Base-by-base conservation (phyloP, 2,113 vertebrate genomes). In the Mastomys coucha region DNA sequence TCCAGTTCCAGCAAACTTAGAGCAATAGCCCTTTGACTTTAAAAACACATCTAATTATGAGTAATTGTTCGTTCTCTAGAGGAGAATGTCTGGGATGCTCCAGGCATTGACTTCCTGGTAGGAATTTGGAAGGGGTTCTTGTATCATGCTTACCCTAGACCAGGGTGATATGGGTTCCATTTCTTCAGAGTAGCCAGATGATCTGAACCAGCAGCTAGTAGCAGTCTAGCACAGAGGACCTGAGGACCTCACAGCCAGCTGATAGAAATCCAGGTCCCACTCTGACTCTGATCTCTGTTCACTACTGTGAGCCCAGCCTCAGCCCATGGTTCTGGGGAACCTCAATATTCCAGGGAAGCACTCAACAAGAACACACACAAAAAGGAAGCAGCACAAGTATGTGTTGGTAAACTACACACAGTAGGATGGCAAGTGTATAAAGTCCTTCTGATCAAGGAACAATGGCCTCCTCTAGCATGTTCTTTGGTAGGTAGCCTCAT, bases 1-100 rank as follows among this genome's bases (percentile, higher is more conserved):
- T 93, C 85, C 63, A 85, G 51, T 96, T 97, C 97, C 78, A 95
- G 91, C 92, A 92, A 95, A 95, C 78, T 91, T 63, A 92, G 70
- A 96, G 73, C 65, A 91, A 58, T 45, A 73, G 81, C 31, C 76
- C 97, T 94, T 89, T 78, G 88, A 88, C 92, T 96, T 93, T 42
- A 95, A 93, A 96, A 58, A 45, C 58, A 80, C 88, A 90, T 96
- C n/a, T 91, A 92, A 88, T 70, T 45, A 69, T 82, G 75, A 42
- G 45, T 73, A 72, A 69, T 88, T 78, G 39, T 72, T 91, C 95
- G 85, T 93, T 91, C 65, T 93, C 75, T 95, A 51, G 91, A 90
- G 72, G 72, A 42, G 75, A 93, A 51, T 60, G 91, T 39, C 84
- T 7, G 20, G 2, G 65, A 22, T 80, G 95, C 65, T 93, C 69